Evolutionary conservation across 2,888 invertebrate genomes (phyloP).

Genomic region (Himalopsyche kuldschensis): DNA sequence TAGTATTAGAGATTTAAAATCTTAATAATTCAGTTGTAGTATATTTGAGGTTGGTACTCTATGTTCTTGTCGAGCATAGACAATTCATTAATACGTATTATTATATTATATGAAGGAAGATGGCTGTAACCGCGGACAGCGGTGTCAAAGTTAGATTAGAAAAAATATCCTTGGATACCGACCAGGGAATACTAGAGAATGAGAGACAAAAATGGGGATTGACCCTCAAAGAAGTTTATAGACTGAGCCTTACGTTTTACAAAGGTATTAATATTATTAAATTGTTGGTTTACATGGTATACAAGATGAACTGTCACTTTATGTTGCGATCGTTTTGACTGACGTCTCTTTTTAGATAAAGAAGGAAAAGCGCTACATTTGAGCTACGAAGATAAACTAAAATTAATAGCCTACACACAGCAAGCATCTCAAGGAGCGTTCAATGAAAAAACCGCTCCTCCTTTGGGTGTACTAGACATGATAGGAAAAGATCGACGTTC

Average conservation of each 20-base stretch:
- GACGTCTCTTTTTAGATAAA: constrained; percentile 71
- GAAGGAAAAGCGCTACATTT: constrained; percentile 96
- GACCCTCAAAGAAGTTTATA: constrained; percentile 80
- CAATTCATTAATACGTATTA: too few relatives aligned
- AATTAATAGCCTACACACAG: constrained; percentile 88
- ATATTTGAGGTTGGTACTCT: too few relatives aligned
- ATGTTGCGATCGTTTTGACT: not conserved
- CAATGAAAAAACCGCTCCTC: constrained; percentile 71
- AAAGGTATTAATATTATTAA: constrained; percentile 72
- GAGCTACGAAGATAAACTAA: constrained; percentile 90
- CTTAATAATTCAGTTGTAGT: too few relatives aligned
- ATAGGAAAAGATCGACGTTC: constrained; percentile 90
- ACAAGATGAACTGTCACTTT: not conserved
- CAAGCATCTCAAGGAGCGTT: constrained; percentile 87
- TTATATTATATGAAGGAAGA: constrained; percentile 7
- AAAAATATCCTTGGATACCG: constrained; percentile 49
- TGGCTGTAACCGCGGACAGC: constrained; percentile 30
- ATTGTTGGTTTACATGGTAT: not conserved
- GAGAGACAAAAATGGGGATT: constrained; percentile 68
- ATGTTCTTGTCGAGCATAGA: too few relatives aligned
- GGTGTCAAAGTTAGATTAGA: constrained; percentile 33
- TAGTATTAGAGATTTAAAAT: too few relatives aligned
- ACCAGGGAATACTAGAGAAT: constrained; percentile 55
- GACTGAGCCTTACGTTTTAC: constrained; percentile 86
- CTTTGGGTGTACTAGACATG: constrained; percentile 90